A percentile compares a stretch with the other conserved stretches of the same genome.
Evolutionary conservation across 2,888 invertebrate species (phyloP).

Genomic region (Netelia fuscicornis): DNA sequence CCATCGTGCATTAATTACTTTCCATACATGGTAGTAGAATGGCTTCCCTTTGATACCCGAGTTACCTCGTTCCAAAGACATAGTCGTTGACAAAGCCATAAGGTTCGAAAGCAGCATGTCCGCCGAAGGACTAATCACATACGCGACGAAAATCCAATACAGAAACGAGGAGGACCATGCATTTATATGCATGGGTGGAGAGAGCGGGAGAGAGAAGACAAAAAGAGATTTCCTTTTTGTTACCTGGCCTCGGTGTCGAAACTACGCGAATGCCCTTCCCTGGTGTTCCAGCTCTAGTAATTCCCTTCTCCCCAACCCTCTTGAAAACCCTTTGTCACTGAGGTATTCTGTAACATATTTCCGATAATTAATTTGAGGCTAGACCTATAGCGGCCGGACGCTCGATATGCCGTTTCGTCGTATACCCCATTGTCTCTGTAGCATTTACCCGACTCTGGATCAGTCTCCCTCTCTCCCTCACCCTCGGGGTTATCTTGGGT

Average conservation of each 20-base stretch:
- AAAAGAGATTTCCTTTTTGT: not conserved
- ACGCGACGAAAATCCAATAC: not conserved
- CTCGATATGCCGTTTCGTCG: not conserved
- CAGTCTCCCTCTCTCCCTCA: not conserved
- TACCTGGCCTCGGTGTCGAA: not conserved
- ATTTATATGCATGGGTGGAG: not conserved
- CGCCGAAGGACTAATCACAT: not conserved
- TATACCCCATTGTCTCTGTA: conserved; percentile 1
- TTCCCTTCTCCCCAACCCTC: not conserved
- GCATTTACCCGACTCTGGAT: not conserved
- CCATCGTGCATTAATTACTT: not conserved
- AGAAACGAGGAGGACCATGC: not conserved
- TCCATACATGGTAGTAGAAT: not conserved
- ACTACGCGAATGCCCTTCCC: not conserved
- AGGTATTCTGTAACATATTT: conserved; percentile 60
- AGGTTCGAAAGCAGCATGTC: not conserved
- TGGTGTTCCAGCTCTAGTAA: not conserved
- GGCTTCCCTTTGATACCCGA: not conserved
- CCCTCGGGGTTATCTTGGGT: not conserved
- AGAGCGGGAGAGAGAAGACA: not conserved
- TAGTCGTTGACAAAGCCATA: not conserved
- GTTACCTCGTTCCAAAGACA: not conserved
- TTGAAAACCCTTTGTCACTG: conserved; percentile 23
- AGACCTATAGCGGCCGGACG: not conserved
- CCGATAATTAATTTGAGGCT: conserved; percentile 63